Evolutionary conservation across 2,888 invertebrate genomes (phyloP), one percentile per base, ranked within the genome.

Genomic region (Cremastobaeus sp.): DNA sequence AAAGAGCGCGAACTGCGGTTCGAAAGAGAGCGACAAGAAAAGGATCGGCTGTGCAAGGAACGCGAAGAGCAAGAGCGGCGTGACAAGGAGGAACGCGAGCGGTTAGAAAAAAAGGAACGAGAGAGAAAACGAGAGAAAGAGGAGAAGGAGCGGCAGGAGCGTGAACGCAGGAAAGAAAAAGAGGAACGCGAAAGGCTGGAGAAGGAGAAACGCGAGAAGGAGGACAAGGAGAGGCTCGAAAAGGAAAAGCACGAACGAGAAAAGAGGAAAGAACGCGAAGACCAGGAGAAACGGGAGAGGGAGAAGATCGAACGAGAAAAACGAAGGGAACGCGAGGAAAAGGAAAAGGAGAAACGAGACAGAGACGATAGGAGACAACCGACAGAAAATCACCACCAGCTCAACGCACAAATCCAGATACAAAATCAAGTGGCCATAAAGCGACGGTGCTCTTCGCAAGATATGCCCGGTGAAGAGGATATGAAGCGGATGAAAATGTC

Each of bases 361-460:
- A 81, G 83, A 0, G 86, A 87, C 0, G 86, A 88, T 1, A 89
- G 89, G 52, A 75, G 84, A 45, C 83, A 80, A 12, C 83, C 84
- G 18, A 82, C 80, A 12, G 87, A 89, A 64, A 87, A 87, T 77
- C 85, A 86, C 74, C 85, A 84, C 41, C 77, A 79, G 1, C 65
- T 79, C 1, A 74, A 79, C 17, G 48, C 75, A 0, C 84, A 83
- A 74, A 70, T 76, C 3, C 72, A 79, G 0, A 76, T 77, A 30
- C 76, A 78, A 39, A 82, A 92, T 77, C 92, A 92, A 2, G 90
- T 90, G 68, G 90, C 93, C 21, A 91, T 92, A 0, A 95, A 95
- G 87, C 90, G 95, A 50, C 90, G 95, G 69, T 91, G 94, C 82
- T 95, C 95, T 76, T 93, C 93, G 0, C 95, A 95, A 84, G 95